Evolutionary conservation across 2,797 vertebrate species (phyloP).

Genomic region (Melanotaenia pygmaea): DNA sequence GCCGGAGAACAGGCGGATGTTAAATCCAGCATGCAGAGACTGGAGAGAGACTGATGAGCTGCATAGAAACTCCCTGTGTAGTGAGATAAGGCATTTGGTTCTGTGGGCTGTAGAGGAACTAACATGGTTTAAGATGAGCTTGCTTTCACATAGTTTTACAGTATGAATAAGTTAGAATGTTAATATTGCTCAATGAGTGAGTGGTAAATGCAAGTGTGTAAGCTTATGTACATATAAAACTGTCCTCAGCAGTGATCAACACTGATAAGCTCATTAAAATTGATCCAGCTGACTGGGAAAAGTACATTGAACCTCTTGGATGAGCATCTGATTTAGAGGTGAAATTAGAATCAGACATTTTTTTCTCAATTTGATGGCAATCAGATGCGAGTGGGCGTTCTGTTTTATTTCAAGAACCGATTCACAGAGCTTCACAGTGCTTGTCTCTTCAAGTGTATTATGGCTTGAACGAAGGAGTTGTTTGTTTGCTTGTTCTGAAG

Average conservation of each 20-base stretch:
- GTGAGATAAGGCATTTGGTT: slow-evolving; percentile 14
- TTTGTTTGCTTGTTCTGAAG: neutral
- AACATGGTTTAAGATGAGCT: slow-evolving; percentile 4
- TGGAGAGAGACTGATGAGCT: slow-evolving; percentile 26
- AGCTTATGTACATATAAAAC: neutral
- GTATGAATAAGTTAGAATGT: neutral
- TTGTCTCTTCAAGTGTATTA: neutral
- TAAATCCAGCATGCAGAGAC: slow-evolving; percentile 53
- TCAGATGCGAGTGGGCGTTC: neutral
- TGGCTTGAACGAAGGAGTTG: neutral
- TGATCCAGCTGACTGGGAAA: neutral
- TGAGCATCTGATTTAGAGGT: neutral
- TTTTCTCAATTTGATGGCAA: slow-evolving; percentile 2
- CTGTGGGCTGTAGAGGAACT: slow-evolving; percentile 4
- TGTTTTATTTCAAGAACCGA: slow-evolving; percentile 16
- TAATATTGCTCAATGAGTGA: neutral
- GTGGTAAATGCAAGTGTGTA: neutral
- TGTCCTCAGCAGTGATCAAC: neutral
- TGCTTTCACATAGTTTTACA: neutral
- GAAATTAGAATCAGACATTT: slow-evolving; percentile 4
- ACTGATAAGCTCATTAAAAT: neutral
- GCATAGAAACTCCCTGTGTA: slow-evolving; percentile 19
- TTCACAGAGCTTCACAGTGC: neutral
- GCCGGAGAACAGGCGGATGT: slow-evolving; percentile 34
- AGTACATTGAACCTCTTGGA: neutral